A percentile compares a stretch with the other conserved stretches of the same genome.
Conservation (phyloP, 2,797 vertebrate genomes). For the Carapus acus region DNA sequence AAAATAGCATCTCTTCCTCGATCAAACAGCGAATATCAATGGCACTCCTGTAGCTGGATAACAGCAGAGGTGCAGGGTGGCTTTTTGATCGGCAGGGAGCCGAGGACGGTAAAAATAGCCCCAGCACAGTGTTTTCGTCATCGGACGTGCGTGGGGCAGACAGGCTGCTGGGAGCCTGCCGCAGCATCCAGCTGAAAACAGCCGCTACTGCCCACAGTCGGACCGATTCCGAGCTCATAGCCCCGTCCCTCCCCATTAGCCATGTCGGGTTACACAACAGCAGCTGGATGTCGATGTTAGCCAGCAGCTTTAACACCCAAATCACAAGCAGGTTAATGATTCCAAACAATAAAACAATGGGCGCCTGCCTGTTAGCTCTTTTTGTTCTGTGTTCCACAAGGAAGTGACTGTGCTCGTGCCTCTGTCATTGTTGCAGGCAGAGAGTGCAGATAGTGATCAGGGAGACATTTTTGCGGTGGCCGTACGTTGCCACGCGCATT, state of each 20-base stretch:
- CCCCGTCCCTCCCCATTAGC: constrained; percentile 32
- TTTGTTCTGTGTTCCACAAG: neutral
- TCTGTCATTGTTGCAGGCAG: constrained; percentile 1
- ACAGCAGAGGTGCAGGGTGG: constrained; percentile 17
- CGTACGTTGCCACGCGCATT: neutral
- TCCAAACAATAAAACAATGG: neutral
- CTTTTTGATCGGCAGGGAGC: constrained; percentile 50
- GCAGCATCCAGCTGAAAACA: constrained; percentile 30
- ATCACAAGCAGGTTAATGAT: neutral
- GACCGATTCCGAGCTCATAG: constrained; percentile 51
- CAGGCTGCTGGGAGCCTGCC: constrained; percentile 44
- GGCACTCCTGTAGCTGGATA: no score
- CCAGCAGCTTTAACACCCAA: constrained; percentile 31
- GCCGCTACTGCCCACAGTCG: constrained; percentile 37
- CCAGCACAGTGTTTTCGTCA: constrained; percentile 39
- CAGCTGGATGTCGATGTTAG: no score
- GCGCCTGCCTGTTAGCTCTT: neutral
- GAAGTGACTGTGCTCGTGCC: constrained; percentile 9
- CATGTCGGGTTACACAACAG: constrained; percentile 55
- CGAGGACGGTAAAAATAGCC: constrained; percentile 56
- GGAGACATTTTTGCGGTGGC: constrained; percentile 1
- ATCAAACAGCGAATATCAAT: no score
- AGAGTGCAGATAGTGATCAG: constrained; percentile 17
- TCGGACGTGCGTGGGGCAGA: constrained; percentile 36
- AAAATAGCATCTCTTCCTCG: constrained; percentile 45